Percentiles rank a stretch among this genome's conserved stretches.
These are phyloP conservation scores for Callyntrura guangdongensis DNA, from an alignment of 2,888 invertebrate genomes.

Conservation along the genomic window DNA sequence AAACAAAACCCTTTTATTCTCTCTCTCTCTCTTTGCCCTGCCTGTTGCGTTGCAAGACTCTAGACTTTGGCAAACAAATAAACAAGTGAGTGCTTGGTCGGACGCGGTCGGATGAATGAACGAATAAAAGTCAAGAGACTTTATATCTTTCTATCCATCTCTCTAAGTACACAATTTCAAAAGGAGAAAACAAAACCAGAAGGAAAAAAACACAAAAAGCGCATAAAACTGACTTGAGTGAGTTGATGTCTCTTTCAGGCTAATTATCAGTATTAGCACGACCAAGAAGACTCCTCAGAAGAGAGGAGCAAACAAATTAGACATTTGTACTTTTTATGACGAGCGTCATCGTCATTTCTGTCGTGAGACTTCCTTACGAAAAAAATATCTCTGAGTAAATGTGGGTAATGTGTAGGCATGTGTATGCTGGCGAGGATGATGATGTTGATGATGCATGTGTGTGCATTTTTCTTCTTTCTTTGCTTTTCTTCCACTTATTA, in stretches of 20 bases:
- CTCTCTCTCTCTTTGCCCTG: too few species aligned
- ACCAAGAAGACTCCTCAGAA: not conserved
- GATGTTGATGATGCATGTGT: not conserved
- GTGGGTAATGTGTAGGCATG: not conserved
- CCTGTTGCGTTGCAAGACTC: not conserved
- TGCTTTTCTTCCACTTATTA: not conserved
- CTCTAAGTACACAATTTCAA: not conserved
- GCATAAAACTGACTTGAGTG: not conserved
- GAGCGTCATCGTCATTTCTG: not conserved
- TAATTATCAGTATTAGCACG: constrained; percentile 28
- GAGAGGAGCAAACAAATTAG: constrained; percentile 44
- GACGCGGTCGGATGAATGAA: not conserved
- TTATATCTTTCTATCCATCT: constrained; percentile 5
- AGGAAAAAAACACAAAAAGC: not conserved
- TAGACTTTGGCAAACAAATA: too few species aligned
- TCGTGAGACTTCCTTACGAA: constrained; percentile 39
- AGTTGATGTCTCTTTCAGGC: constrained; percentile 48
- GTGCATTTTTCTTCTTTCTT: not conserved
- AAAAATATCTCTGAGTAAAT: not conserved
- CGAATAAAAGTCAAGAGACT: not conserved
- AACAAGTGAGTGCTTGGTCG: not conserved
- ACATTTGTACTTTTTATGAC: constrained; percentile 22
- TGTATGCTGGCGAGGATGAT: too few species aligned
- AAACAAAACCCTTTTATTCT: too few species aligned
- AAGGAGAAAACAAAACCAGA: not conserved